These are phyloP conservation scores for Myzus persicae DNA, from an alignment of 1,140 invertebrate genomes.

Conservation along the genomic window DNA sequence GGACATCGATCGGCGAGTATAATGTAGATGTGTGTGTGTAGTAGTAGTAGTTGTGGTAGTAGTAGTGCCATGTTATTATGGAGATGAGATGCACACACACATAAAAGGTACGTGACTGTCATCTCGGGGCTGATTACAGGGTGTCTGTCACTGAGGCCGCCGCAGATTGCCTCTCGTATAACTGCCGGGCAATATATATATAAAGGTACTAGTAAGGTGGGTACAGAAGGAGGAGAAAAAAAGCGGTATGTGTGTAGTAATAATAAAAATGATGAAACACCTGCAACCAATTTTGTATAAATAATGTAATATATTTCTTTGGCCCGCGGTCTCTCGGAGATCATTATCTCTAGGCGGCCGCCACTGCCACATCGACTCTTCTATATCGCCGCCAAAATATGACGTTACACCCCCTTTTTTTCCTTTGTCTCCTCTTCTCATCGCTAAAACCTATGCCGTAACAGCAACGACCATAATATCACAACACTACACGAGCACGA, in stretches of 20 bases:
- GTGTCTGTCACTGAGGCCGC: slow-evolving; percentile 54
- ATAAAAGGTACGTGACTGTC: slow-evolving; percentile 58
- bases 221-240: not conserved
- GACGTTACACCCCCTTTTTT: slow-evolving; percentile 42
- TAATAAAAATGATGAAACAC: slow-evolving; percentile 55
- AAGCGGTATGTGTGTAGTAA: slow-evolving; percentile 11
- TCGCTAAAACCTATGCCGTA: not conserved
- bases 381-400: slow-evolving; percentile 33
- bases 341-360: slow-evolving; percentile 51
- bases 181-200: slow-evolving; percentile 39
- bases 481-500: not conserved
- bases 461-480: not conserved
- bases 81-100: slow-evolving; percentile 38
- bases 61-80: slow-evolving; percentile 52
- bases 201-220: not conserved
- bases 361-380: not conserved
- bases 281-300: slow-evolving; percentile 58
- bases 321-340: slow-evolving; percentile 44
- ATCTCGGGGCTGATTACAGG: slow-evolving; percentile 57
- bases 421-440: not conserved
- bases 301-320: slow-evolving; percentile 53
- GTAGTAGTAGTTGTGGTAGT: not conserved
- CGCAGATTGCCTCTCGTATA: slow-evolving; percentile 38
- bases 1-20: slow-evolving; percentile 51
- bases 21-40: not conserved